Conservation (phyloP, 2,113 vertebrate species). For the Otolemur garnettii region DNA sequence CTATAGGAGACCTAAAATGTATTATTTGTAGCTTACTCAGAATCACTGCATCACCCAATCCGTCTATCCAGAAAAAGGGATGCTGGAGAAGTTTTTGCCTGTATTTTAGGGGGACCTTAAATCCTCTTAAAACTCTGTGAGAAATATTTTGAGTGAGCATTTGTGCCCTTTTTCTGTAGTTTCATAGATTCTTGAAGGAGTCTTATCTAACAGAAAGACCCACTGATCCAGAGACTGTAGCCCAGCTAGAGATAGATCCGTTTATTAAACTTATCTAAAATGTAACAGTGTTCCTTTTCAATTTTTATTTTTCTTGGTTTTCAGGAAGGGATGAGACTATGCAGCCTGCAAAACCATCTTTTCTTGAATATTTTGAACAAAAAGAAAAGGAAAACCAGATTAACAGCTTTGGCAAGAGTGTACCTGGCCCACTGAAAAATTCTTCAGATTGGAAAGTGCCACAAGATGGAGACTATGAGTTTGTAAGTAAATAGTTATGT, state of each 20-base stretch:
- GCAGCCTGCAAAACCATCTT: conserved; percentile 94
- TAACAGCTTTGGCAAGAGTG: conserved; percentile 90
- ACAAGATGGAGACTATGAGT: conserved; percentile 93
- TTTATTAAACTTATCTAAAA: background rate
- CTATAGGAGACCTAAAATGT: background rate
- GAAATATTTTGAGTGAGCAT: conserved; percentile 32
- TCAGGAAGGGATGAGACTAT: conserved; percentile 94
- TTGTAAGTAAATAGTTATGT: conserved; percentile 90
- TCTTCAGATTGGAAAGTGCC: conserved; percentile 92
- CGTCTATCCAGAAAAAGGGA: background rate
- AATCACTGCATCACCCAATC: background rate
- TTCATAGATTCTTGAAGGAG: background rate
- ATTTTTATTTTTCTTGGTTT: conserved; percentile 72
- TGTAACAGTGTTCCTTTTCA: background rate
- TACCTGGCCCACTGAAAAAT: conserved; percentile 86
- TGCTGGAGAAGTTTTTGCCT: background rate
- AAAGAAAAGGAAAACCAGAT: conserved; percentile 95
- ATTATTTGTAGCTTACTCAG: conserved; percentile 6
- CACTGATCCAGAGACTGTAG: background rate
- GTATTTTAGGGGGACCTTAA: background rate
- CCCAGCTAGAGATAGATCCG: background rate
- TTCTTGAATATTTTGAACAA: conserved; percentile 98
- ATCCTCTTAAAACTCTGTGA: background rate
- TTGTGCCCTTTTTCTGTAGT: conserved; percentile 11
- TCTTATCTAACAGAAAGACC: background rate